A percentile compares a stretch with the other conserved stretches of the same genome.
These are phyloP conservation scores for Macaca nemestrina DNA, from an alignment of 2,113 vertebrate species.

Conservation along the genomic window DNA sequence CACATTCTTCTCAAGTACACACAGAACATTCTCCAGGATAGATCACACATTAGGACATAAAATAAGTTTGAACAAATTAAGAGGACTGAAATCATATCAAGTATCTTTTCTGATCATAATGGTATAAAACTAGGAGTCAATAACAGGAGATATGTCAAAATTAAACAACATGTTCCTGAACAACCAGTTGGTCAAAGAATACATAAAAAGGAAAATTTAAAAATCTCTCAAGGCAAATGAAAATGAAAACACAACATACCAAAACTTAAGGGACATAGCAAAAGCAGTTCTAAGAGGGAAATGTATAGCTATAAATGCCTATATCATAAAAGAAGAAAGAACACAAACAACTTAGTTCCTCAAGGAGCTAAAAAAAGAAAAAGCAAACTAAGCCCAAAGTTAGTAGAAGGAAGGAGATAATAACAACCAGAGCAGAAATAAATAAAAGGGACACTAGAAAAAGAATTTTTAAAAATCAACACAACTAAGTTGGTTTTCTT, in stretches of 20 bases:
- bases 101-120: background rate
- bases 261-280: background rate
- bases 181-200: background rate
- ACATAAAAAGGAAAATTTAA: background rate
- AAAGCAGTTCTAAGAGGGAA: background rate
- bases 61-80: background rate
- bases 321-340: background rate
- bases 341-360: background rate
- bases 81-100: background rate
- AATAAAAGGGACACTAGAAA: background rate
- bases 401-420: background rate
- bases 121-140: background rate
- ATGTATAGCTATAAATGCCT: background rate
- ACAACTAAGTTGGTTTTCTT: background rate
- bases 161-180: background rate
- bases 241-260: background rate
- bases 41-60: background rate
- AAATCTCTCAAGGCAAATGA: background rate
- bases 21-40: background rate
- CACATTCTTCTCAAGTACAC: background rate
- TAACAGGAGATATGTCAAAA: background rate
- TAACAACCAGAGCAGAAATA: background rate
- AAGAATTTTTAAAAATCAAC: background rate
- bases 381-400: background rate
- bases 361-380: background rate